These are phyloP conservation scores for Hipposideros armiger DNA, from an alignment of 2,113 vertebrate species.

Conservation along the genomic window DNA sequence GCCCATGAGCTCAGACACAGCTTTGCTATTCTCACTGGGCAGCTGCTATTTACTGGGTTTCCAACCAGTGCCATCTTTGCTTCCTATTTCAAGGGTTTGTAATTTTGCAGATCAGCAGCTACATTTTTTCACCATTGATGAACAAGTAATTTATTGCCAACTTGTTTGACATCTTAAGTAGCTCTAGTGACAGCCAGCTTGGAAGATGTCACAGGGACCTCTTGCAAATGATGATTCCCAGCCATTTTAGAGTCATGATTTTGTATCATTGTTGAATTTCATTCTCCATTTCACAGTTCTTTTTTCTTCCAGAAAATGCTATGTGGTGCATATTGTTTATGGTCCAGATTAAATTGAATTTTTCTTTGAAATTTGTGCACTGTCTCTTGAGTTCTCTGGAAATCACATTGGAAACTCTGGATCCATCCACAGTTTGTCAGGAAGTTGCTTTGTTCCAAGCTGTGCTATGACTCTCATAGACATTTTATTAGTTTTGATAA, in stretches of 20 bases:
- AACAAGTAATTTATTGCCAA: constrained; percentile 70
- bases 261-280: constrained; percentile 31
- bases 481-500: constrained; percentile 38
- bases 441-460: constrained; percentile 55
- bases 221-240: constrained; percentile 35
- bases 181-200: constrained; percentile 38
- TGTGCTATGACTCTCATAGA: constrained; percentile 38
- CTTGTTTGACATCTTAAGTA: constrained; percentile 71
- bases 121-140: constrained; percentile 60
- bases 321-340: constrained; percentile 23
- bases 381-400: constrained; percentile 40
- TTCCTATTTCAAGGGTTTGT: constrained; percentile 63
- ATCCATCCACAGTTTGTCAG: constrained; percentile 16
- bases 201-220: constrained; percentile 20
- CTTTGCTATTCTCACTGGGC: constrained; percentile 73
- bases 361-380: background rate
- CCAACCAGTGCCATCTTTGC: constrained; percentile 62
- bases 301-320: constrained; percentile 64
- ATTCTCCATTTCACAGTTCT: background rate
- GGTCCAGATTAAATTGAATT: constrained; percentile 14
- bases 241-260: constrained; percentile 50
- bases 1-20: constrained; percentile 64
- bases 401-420: constrained; percentile 24
- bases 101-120: constrained; percentile 66
- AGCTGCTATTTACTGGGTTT: constrained; percentile 74